Evolutionary conservation across 2,797 vertebrate genomes (phyloP), one percentile per base, ranked within the genome.

Genomic region (Characodon lateralis): DNA sequence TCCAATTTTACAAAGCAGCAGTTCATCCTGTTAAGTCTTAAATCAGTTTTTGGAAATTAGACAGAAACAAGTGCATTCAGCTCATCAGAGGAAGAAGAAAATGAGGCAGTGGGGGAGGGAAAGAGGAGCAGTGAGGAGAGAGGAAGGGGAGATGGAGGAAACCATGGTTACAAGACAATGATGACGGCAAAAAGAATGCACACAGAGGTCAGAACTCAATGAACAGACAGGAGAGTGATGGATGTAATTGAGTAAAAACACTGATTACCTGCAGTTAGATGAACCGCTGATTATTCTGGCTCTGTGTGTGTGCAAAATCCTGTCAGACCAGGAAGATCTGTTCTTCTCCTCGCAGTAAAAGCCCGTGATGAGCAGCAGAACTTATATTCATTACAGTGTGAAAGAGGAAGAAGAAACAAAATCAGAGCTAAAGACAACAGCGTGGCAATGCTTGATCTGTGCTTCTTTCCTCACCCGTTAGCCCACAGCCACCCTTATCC

Each of bases 201-300:
- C 68, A 51, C 41, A 59, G 51, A n/a, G 76, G 77, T 80, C 76
- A 79, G 81, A 63, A 8, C n/a, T 26, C 22, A 35, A 73, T 18
- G 63, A 22, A 59, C 1, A 12, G 59, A 56, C 16, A 12, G 72
- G 22, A 39, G 71, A 75, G 61, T 10, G 78, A 55, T 3, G 20
- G 51, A 50, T 5, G 24, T 0, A 75, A 66, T 0, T 35, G 1
- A 71, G 63, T 2, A 48, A 51, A 82, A 65, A 63, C 46, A 50
- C 28, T 39, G 74, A 81, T 93, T 95, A 96, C 95, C 95, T 96
- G 92, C 84, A 81, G 90, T 82, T 9, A 72, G 80, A 91, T 55
- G 83, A 79, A 83, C 72, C 10, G 79, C 71, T 70, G 81, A 65
- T 66, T 51, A 75, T 43, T 86, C 18, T 71, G 78, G 85, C 79